Evolutionary conservation across 2,797 vertebrate species (phyloP), one percentile per base, ranked within the genome.

Genomic region (Lepidocolaptes lacrymiger): DNA sequence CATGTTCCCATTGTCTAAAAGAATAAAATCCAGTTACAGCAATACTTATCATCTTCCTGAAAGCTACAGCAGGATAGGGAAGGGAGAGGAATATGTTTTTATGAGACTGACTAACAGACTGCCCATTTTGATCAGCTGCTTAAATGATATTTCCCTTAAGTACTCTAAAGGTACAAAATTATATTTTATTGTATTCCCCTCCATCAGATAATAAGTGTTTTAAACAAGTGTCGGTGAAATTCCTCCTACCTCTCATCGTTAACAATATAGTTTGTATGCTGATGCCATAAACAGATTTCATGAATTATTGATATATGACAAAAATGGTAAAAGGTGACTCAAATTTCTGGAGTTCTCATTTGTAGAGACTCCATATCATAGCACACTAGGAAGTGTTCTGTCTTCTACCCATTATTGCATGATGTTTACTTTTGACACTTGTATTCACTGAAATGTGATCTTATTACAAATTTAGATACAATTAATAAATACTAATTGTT

Each of bases 1-100:
- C 11, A 13, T 26, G 18, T 19, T 71, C 22, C n/a, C 16, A 32
- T 30, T 46, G 63, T 6, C 27, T 49, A 84, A 89, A 81, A 55
- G 18, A 43, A 7, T 28, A 12, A 85, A 52, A 14, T 27, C 30
- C 55, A n/a, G 14, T 34, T 72, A 18, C 7, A 72, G 19, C 8
- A 78, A 32, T 19, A 55, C 2, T 11, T 56, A 58, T 10, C 32
- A 32, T 32, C 24, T 72, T 71, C 10, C 58, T 58, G 55, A 93
- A 92, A 75, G 26, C 24, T 78, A 43, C 24, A 62, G 13, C 13
- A 43, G 15, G 9, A 56, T 28, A 15, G 10, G 6, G 2, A 2
- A 26, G 32, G 9, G 32, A 72, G 13, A 76, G 5, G 10, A 81
- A 26, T 1, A 0, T 7, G 1, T 0, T 52, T 79, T 89, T 73